phyloP scores from a whole-genome alignment of 1,140 invertebrate species.

The Scaptomyza pallida region DNA sequence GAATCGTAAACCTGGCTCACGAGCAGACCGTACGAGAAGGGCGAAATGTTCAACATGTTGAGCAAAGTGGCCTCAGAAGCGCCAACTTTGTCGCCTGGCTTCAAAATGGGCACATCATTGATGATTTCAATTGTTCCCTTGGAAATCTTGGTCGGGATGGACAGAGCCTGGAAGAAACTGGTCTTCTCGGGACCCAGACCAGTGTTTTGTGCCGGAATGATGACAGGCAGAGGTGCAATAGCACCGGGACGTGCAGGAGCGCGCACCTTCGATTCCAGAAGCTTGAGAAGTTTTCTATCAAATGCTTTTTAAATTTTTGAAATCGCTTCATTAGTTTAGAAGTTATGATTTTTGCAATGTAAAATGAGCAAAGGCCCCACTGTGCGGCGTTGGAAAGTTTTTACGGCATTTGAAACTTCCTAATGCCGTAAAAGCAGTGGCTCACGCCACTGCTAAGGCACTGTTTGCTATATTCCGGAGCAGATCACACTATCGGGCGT shows the following conservation, averaged over 20 bases:
- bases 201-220: slow-evolving; percentile 99
- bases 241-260: slow-evolving; percentile 98
- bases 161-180: slow-evolving; percentile 99
- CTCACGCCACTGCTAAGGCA: too few relatives aligned
- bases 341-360: too few relatives aligned
- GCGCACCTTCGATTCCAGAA: slow-evolving; percentile 97
- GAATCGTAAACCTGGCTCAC: slow-evolving; percentile 99
- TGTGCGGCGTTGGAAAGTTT: too few relatives aligned
- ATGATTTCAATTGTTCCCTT: slow-evolving; percentile 99
- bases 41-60: slow-evolving; percentile 99
- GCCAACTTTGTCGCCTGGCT: slow-evolving; percentile 98
- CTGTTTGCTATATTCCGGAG: too few relatives aligned
- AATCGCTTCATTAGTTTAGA: too few relatives aligned
- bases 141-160: slow-evolving; percentile 99
- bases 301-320: too few relatives aligned
- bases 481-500: too few relatives aligned
- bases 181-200: slow-evolving; percentile 99
- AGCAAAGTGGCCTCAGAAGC: slow-evolving; percentile 98
- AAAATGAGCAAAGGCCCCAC: too few relatives aligned
- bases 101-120: slow-evolving; percentile 98
- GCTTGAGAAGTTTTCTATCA: too few relatives aligned
- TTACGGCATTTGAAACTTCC: too few relatives aligned
- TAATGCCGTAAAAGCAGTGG: too few relatives aligned
- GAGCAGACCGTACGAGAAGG: slow-evolving; percentile 98
- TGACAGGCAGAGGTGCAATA: slow-evolving; percentile 97